Evolutionary conservation across 1,140 invertebrate genomes (phyloP).

Genomic region (Venustaconcha ellipsiformis): DNA sequence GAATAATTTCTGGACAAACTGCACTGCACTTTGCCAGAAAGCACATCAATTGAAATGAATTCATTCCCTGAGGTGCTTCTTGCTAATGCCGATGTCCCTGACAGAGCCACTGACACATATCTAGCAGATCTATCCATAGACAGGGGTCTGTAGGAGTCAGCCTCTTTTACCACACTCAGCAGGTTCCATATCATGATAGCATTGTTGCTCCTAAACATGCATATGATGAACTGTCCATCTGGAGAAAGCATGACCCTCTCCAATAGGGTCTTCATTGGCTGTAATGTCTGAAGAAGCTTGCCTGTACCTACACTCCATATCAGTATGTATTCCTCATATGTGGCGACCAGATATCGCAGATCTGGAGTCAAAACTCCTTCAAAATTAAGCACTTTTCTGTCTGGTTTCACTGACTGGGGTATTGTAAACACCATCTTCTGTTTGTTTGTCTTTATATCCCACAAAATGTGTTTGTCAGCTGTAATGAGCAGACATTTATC

Average conservation of each 20-base stretch:
- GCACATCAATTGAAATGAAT: slow-evolving; percentile 36
- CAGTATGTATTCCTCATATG: slow-evolving; percentile 39
- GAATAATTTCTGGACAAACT: slow-evolving; percentile 27
- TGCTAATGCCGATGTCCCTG: slow-evolving; percentile 25
- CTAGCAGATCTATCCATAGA: slow-evolving; percentile 31
- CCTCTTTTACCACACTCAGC: slow-evolving; percentile 12
- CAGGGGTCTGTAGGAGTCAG: slow-evolving; percentile 30
- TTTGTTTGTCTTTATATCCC: slow-evolving; percentile 35
- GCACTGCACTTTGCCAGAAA: slow-evolving; percentile 21
- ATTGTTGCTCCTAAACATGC: slow-evolving; percentile 35
- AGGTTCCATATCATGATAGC: slow-evolving; percentile 36
- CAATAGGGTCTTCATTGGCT: slow-evolving; percentile 30
- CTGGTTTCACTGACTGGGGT: slow-evolving; percentile 31
- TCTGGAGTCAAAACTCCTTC: slow-evolving; percentile 28
- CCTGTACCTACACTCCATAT: slow-evolving; percentile 31
- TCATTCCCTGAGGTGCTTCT: slow-evolving; percentile 35
- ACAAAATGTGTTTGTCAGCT: slow-evolving; percentile 31
- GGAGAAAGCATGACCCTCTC: slow-evolving; percentile 17
- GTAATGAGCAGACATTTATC: slow-evolving; percentile 27
- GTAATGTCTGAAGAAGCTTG: slow-evolving; percentile 17
- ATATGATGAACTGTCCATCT: slow-evolving; percentile 31
- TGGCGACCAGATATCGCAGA: slow-evolving; percentile 29
- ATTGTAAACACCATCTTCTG: slow-evolving; percentile 31
- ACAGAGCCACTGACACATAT: slow-evolving; percentile 26
- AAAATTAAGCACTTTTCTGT: slow-evolving; percentile 33